Evolutionary conservation across 1,140 invertebrate genomes (phyloP).

Genomic region (Gonioctena quinquepunctata): DNA sequence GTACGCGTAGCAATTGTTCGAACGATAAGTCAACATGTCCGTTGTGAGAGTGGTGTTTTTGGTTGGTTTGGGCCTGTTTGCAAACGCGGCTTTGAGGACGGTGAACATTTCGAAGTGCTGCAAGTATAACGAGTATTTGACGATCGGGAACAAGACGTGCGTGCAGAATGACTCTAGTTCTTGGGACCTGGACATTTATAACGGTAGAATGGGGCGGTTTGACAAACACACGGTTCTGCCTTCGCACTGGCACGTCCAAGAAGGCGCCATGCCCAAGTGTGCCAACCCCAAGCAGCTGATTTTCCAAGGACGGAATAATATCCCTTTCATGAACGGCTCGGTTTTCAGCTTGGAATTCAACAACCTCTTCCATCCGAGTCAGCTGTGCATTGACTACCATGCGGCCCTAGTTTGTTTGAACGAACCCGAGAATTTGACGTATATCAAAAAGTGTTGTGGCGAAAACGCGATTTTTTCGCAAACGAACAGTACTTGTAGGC

Average conservation of each 20-base stretch:
- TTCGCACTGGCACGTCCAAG: constrained; percentile 38
- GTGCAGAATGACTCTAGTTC: constrained; percentile 13
- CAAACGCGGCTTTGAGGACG: not conserved
- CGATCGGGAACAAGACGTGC: constrained; percentile 29
- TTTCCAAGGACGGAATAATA: constrained; percentile 21
- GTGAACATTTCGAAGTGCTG: constrained; percentile 34
- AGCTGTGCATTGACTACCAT: constrained; percentile 45
- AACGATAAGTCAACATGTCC: not conserved
- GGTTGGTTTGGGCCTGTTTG: not conserved
- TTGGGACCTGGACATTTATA: constrained; percentile 39
- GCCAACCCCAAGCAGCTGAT: constrained; percentile 21
- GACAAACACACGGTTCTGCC: constrained; percentile 26
- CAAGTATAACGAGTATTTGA: constrained; percentile 27
- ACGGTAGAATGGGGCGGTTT: constrained; percentile 20
- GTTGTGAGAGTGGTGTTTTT: not conserved
- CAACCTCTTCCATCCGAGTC: constrained; percentile 33
- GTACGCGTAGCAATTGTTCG: not conserved
- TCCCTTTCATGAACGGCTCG: constrained; percentile 39
- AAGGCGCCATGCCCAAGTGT: constrained; percentile 31
- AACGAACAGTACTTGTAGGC: constrained; percentile 53
- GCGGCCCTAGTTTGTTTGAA: constrained; percentile 36
- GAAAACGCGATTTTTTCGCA: constrained; percentile 62
- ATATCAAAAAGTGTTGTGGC: constrained; percentile 64
- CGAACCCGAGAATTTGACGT: constrained; percentile 24
- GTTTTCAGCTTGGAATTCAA: constrained; percentile 36